phyloP scores from a whole-genome alignment of 37 sponge, comb jelly and placozoan genomes.

The Corticium candelabrum region DNA sequence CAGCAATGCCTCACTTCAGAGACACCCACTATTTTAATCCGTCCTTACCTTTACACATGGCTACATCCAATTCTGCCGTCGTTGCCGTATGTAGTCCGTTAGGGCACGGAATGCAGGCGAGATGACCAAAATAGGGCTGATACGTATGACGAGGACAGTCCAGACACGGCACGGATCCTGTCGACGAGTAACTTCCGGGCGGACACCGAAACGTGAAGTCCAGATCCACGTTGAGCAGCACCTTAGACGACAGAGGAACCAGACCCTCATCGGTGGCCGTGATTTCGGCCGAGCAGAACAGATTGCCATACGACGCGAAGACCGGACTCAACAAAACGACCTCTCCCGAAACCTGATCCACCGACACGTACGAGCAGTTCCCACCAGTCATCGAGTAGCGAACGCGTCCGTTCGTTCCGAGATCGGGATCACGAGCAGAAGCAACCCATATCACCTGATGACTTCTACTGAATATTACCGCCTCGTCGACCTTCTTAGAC shows the following conservation, averaged over 20 bases:
- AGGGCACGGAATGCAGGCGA: neutral
- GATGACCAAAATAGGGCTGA: neutral
- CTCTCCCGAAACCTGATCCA: neutral
- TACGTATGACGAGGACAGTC: neutral
- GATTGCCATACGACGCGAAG: neutral
- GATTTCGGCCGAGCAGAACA: neutral
- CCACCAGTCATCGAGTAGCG: neutral
- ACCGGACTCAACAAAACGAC: neutral
- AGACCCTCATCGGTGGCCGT: neutral
- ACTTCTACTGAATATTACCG: neutral
- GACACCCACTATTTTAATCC: too few species aligned
- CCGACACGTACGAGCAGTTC: neutral
- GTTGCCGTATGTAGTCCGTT: neutral
- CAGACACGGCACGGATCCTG: neutral
- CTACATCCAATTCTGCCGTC: neutral
- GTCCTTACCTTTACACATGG: neutral
- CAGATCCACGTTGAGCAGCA: neutral
- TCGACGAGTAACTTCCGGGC: neutral
- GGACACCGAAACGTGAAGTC: neutral
- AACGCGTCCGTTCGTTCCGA: neutral
- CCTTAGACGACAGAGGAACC: neutral
- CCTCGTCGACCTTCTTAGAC: neutral
- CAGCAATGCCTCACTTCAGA: too few species aligned
- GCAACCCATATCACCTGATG: neutral
- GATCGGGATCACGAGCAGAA: conserved; percentile 2